These are phyloP conservation scores for Pluvialis apricaria DNA, from an alignment of 2,113 vertebrate genomes.

Conservation along the genomic window DNA sequence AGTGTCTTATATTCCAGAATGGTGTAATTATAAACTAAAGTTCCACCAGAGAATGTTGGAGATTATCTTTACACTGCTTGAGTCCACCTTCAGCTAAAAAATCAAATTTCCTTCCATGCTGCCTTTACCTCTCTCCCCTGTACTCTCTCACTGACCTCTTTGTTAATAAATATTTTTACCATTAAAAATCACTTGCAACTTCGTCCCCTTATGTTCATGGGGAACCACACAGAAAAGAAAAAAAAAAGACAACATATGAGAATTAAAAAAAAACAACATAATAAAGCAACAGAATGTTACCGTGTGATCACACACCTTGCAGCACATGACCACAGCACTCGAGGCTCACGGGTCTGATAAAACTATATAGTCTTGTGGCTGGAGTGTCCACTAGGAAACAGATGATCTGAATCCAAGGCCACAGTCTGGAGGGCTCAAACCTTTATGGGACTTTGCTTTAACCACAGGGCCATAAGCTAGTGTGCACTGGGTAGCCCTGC, in stretches of 20 bases:
- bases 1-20: not conserved
- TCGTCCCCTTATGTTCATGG: not conserved
- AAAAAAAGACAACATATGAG: not conserved
- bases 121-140: not conserved
- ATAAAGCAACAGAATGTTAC: not conserved
- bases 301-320: not conserved
- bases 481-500: not conserved
- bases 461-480: not conserved
- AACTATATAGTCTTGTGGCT: not conserved
- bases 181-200: not conserved
- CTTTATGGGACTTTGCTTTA: not conserved
- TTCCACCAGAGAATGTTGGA: not conserved
- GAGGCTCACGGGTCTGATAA: not conserved
- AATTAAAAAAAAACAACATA: not conserved
- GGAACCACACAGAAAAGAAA: not conserved
- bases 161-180: not conserved
- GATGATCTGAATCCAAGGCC: not conserved
- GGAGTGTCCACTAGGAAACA: not conserved
- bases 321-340: not conserved
- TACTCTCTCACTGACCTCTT: not conserved
- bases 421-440: not conserved
- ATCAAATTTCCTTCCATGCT: not conserved
- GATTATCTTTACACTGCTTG: not conserved
- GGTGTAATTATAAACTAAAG: not conserved
- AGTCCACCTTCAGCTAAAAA: not conserved